phyloP scores from a whole-genome alignment of 1,140 invertebrate species.

The Apis cerana region DNA sequence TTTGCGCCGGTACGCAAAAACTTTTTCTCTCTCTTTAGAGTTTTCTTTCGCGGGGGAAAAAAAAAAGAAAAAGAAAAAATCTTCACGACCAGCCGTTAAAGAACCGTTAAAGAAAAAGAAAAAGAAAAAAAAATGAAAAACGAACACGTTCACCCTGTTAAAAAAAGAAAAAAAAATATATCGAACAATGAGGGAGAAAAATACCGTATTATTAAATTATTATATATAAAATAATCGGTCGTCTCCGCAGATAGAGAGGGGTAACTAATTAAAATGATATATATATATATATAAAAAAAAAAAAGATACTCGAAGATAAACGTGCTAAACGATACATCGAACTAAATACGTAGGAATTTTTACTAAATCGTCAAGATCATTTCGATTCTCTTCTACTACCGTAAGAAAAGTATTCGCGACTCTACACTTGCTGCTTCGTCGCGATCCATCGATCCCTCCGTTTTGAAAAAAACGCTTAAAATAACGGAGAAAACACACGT shows the following conservation, averaged over 20 bases:
- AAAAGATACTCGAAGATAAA: constrained; percentile 1
- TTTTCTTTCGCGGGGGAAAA: not conserved
- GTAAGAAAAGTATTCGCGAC: constrained; percentile 13
- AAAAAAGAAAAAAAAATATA: not conserved
- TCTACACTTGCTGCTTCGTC: not conserved
- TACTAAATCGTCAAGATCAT: constrained; percentile 21
- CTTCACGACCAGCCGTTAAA: not conserved
- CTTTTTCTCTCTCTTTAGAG: not conserved
- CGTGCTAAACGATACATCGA: constrained; percentile 45
- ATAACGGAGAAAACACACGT: not conserved
- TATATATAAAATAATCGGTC: not conserved
- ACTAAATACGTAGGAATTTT: constrained; percentile 53
- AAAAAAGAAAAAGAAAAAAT: too few relatives aligned
- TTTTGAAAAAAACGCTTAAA: not conserved
- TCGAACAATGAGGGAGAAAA: not conserved
- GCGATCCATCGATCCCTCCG: constrained; percentile 6
- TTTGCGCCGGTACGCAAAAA: not conserved
- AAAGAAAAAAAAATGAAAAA: not conserved
- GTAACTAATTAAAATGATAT: not conserved
- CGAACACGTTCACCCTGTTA: not conserved
- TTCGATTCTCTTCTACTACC: constrained; percentile 6
- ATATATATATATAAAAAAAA: not conserved
- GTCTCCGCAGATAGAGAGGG: not conserved
- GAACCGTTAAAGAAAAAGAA: not conserved
- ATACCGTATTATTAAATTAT: not conserved